Evolutionary conservation across 1,140 invertebrate genomes (phyloP).

Genomic region (Eurosta solidaginis): DNA sequence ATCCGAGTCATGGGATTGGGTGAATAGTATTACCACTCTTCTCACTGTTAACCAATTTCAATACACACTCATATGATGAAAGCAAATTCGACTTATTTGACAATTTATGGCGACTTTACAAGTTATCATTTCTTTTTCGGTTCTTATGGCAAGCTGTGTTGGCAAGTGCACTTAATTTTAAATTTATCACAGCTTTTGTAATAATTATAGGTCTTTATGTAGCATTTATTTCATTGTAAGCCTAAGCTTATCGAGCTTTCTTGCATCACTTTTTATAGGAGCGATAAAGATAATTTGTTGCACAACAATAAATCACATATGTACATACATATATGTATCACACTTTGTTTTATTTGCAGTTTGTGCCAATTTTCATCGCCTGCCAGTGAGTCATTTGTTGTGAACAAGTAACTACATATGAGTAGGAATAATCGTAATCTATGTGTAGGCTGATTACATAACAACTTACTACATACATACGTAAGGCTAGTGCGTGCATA

Average conservation of each 20-base stretch:
- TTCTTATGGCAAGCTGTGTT: background rate
- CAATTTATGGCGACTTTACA: background rate
- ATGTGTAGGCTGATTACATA: too few species aligned
- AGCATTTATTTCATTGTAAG: background rate
- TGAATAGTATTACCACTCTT: too few species aligned
- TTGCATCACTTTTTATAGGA: background rate
- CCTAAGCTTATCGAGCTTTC: background rate
- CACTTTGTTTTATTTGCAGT: background rate
- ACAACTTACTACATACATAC: too few species aligned
- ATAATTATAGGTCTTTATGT: background rate
- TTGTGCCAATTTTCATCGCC: slow-evolving; percentile 50
- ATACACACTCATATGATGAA: too few species aligned
- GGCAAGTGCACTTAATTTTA: background rate
- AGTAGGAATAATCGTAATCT: background rate
- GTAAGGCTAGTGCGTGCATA: background rate
- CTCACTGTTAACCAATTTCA: too few species aligned
- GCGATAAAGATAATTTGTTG: background rate
- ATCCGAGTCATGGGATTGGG: too few species aligned
- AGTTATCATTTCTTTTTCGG: background rate
- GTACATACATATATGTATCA: background rate
- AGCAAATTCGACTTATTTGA: too few species aligned
- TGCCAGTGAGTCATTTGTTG: slow-evolving; percentile 52
- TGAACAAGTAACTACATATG: slow-evolving; percentile 42
- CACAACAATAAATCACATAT: background rate
- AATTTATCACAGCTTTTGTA: background rate